Evolutionary conservation across 2,888 invertebrate genomes (phyloP), one percentile per base, ranked within the genome.

Genomic region (Willowsia nigromaculata): DNA sequence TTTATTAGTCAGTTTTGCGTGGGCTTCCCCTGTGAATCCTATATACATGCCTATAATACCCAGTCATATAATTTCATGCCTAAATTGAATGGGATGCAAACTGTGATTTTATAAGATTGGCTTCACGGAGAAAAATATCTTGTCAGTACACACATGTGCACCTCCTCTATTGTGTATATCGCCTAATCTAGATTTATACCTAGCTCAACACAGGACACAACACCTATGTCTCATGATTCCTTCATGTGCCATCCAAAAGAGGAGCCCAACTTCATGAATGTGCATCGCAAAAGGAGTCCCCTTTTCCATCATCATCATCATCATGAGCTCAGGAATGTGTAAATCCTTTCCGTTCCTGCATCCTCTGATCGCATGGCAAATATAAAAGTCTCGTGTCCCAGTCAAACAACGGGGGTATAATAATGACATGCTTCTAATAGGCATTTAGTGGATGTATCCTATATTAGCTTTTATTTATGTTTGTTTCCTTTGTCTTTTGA

Each of bases 381-480:
- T 78, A 53, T 78, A 85, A 74, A 78, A 33, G 85, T 76, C 76
- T 85, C 85, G 85, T 85, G 85, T 85, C 85, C 65, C 85, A 85
- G 85, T 85, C 85, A 85, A 85, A 85, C 74, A 71, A 47, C 25
- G 47, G 47, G 43, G 47, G 13, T 18, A 40, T 43, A 71, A 25
- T 68, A 40, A 15, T 40, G 0, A 43, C 15, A 47, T 47, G 18
- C 37, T 68, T n/a, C 68, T n/a, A n/a, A n/a, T 5, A 53, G 53
- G 6, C 22, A 2, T 53, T 7, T 53, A 6, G 1, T 1, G 27
- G 27, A 9, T 59, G 25, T 22, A 56, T n/a, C 25, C 25, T 59
- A 59, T 27, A 43, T 71, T 22, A 11, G 11, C 18, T 2, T 71
- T 6, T 71, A 43, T 33, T 65, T 65, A 65, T 33, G 65, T 33